Evolutionary conservation across 2,888 invertebrate genomes (phyloP), one percentile per base, ranked within the genome.

Genomic region (Erebia aethiops): DNA sequence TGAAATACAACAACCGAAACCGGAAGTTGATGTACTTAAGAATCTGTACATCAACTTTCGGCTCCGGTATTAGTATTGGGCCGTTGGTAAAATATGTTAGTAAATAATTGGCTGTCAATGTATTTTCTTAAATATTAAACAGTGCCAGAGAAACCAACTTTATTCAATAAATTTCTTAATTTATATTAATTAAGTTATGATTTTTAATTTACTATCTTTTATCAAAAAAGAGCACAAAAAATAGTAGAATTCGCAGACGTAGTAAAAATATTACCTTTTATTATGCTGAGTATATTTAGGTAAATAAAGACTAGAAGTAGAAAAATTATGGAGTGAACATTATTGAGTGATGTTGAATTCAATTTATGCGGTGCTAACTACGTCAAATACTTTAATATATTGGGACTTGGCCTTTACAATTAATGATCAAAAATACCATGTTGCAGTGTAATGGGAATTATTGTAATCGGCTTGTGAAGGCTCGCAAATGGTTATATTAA

Each of bases 401-500:
- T 56, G 60, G n/a, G 67, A 71, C 70, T 68, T 69, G 71, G 69
- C 71, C 64, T 72, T 72, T 74, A 65, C 54, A 56, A 72, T 70
- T 71, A 73, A 71, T 73, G 61, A 73, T 73, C 64, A 70, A 71
- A 73, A 70, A 71, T 72, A 71, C 67, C 66, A 71, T 62, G 71
- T 71, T 71, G 57, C 71, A 63, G 69, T 54, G 63, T 73, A n/a
- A 69, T 71, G 69, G 63, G 63, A 71, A 56, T 69, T 73, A 71
- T 74, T 61, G 71, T 73, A 74, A 74, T 62, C 64, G 67, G 51
- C 51, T 69, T 67, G 66, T 71, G 69, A 73, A 69, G 72, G 69
- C 60, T 72, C 62, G 63, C 66, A 71, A 74, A 74, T 75, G 71
- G 74, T 75, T 74, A 75, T 74, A 77, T 73, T 74, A 76, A 64